Evolutionary conservation across 1,140 invertebrate species (phyloP).

Genomic region (Trigoniulus corallinus): DNA sequence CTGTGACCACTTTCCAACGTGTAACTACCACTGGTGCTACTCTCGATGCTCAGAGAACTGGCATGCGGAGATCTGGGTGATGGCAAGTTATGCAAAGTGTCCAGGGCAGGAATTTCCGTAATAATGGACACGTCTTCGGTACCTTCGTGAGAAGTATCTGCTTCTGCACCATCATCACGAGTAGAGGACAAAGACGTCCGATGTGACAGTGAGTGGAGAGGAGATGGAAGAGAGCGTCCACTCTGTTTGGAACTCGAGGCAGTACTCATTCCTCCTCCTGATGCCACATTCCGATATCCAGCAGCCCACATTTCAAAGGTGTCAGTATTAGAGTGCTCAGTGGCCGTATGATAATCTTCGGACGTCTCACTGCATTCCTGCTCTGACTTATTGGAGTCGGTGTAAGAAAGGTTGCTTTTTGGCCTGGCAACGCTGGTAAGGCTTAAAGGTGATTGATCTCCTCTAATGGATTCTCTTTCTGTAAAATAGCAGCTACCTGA

Average conservation of each 20-base stretch:
- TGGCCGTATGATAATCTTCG: slow-evolving; percentile 71
- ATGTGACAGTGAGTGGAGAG: too few species aligned
- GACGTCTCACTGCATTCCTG: slow-evolving; percentile 61
- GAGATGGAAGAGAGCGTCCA: background rate
- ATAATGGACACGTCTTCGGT: background rate
- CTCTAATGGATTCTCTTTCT: slow-evolving; percentile 21
- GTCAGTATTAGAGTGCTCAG: slow-evolving; percentile 19
- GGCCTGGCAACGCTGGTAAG: background rate
- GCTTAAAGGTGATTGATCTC: slow-evolving; percentile 5
- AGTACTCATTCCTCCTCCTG: too few species aligned
- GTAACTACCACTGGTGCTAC: slow-evolving; percentile 36
- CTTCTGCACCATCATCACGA: background rate
- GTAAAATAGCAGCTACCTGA: slow-evolving; percentile 21
- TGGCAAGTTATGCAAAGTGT: background rate
- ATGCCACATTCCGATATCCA: too few species aligned
- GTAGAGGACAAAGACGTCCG: background rate
- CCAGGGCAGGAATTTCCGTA: background rate
- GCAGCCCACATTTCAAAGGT: too few species aligned
- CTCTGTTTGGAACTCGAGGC: background rate
- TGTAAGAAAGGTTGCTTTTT: slow-evolving; percentile 32
- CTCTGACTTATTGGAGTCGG: slow-evolving; percentile 55
- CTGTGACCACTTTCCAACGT: slow-evolving; percentile 28
- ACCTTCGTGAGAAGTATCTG: background rate
- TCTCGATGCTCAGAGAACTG: slow-evolving; percentile 17
- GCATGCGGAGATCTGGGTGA: background rate